A percentile compares a stretch with the other conserved stretches of the same genome.
Evolutionary conservation across 2,888 invertebrate species (phyloP).

Genomic region (Torymus texanus): DNA sequence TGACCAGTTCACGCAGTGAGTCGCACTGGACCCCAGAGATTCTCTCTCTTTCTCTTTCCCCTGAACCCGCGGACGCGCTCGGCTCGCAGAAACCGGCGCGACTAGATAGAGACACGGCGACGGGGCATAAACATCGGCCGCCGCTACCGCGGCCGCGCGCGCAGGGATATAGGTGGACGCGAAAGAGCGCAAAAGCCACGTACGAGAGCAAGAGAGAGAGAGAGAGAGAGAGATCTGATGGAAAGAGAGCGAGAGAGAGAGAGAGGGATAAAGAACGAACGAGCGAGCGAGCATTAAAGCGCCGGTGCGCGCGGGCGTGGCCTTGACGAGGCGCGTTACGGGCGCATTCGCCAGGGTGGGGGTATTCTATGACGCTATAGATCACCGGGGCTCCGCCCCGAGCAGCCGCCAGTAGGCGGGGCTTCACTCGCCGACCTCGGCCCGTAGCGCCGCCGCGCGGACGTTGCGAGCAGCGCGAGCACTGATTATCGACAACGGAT

Average conservation of each 20-base stretch:
- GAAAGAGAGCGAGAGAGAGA: conserved; percentile 26
- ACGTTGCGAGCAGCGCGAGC: neutral
- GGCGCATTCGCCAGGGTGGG: conserved; percentile 62
- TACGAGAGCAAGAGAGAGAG: conserved; percentile 18
- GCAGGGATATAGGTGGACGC: conserved; percentile 3
- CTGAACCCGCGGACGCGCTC: too few relatives aligned
- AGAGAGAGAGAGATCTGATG: conserved; percentile 35
- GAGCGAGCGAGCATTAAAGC: conserved; percentile 54
- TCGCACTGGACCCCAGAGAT: too few relatives aligned
- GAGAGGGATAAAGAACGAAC: conserved; percentile 53
- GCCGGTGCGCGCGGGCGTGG: conserved; percentile 70
- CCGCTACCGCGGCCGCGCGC: conserved; percentile 1
- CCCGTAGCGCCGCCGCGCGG: conserved; percentile 64
- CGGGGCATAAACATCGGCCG: conserved; percentile 70
- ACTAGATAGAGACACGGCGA: conserved; percentile 72
- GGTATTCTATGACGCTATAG: conserved; percentile 75
- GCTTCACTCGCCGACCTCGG: conserved; percentile 59
- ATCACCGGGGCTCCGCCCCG: conserved; percentile 72
- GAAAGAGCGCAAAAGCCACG: conserved; percentile 11
- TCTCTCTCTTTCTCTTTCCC: too few relatives aligned
- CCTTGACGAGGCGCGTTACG: conserved; percentile 61
- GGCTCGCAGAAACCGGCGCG: conserved; percentile 57
- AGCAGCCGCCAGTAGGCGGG: conserved; percentile 59
- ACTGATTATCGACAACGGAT: conserved; percentile 37
- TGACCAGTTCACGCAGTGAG: too few relatives aligned